Evolutionary conservation across 1,140 invertebrate species (phyloP), one percentile per base, ranked within the genome.

Genomic region (Dreissena polymorpha): DNA sequence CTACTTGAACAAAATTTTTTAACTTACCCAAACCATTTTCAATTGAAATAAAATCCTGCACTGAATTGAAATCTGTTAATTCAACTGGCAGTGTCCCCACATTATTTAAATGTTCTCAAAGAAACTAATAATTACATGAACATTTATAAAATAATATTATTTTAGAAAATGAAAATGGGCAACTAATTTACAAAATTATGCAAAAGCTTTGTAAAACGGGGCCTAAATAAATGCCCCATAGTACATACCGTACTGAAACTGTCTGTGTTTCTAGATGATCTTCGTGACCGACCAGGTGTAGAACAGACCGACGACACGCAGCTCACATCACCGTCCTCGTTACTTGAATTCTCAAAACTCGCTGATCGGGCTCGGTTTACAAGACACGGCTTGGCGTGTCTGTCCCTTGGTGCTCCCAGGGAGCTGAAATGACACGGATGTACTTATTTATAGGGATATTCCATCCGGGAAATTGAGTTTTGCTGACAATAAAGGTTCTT

Each of bases 381-480:
- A 91, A 96, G 94, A 94, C 96, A 96, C 88, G 96, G 95, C 93
- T 96, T 96, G 88, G 95, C n/a, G n/a, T n/a, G n/a, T n/a, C n/a
- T n/a, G 95, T 93, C 96, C 96, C 76, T 95, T 91, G 29, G 92
- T 91, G 70, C 83, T 85, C 64, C 89, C 90, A 90, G 77, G 39
- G 90, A 93, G 74, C 93, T 93, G 71, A 21, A 88, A 90, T 39
- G 39, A 8, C 39, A 39, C 8, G 39, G 39, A 39, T 39, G 2
- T 39, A 39, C 39, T 51, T 29, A 84, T 67, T 21, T 60, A 21
- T 50, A 77, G n/a, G 49, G 67, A 39, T 5, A 39, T 39, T 39
- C 39, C 39, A 39, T 39, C 39, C 39, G 8, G 39, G 16, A n/a
- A 0, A 6, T 21, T 57, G 18, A 64, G n/a, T 64, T 64, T 64